These are phyloP conservation scores for Nezara viridula DNA, from an alignment of 2,888 invertebrate genomes.

Conservation along the genomic window DNA sequence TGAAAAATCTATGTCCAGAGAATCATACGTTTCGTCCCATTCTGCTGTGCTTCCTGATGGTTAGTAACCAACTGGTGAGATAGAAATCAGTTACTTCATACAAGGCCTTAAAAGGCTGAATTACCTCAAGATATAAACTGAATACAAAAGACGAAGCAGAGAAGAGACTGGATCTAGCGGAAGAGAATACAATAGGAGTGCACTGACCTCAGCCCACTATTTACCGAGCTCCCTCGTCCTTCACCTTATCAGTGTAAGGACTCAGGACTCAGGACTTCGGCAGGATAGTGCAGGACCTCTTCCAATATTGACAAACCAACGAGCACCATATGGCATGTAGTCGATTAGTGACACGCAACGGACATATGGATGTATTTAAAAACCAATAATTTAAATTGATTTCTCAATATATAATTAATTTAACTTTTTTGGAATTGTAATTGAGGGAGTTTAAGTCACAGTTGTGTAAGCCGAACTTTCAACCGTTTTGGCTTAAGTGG, in stretches of 20 bases:
- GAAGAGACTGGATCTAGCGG: background rate
- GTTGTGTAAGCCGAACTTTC: background rate
- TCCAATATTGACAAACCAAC: background rate
- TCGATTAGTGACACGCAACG: background rate
- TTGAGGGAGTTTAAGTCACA: background rate
- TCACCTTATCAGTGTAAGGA: background rate
- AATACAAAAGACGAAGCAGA: background rate
- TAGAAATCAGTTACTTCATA: background rate
- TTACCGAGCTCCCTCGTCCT: background rate
- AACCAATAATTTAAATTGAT: slow-evolving; percentile 2
- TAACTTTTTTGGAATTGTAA: background rate
- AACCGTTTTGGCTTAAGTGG: background rate
- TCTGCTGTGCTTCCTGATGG: too few species aligned
- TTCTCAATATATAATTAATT: background rate
- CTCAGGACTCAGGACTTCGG: background rate
- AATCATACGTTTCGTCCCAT: too few species aligned
- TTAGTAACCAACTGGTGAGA: background rate
- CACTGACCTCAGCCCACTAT: background rate
- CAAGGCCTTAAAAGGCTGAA: background rate
- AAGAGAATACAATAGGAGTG: slow-evolving; percentile 3
- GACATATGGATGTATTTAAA: slow-evolving; percentile 4
- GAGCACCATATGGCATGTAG: background rate
- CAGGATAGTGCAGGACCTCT: background rate
- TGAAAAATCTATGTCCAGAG: too few species aligned
- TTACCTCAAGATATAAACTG: background rate